A percentile compares a stretch with the other conserved stretches of the same genome.
phyloP scores from a whole-genome alignment of 1,140 invertebrate genomes.

The Cheumatopsyche charites region DNA sequence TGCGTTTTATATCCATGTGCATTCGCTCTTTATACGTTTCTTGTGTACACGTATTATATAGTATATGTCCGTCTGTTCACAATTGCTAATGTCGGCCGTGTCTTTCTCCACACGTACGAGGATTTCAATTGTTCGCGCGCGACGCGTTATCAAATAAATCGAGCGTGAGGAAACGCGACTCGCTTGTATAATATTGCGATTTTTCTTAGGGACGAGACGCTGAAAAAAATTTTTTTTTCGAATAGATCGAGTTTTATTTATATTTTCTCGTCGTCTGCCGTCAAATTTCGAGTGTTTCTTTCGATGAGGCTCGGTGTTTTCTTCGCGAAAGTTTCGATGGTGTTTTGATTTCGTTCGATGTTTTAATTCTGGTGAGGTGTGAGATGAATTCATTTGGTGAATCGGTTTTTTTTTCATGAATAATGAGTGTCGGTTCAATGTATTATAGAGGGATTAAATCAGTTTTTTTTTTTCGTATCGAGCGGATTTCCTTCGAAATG shows the following conservation, averaged over 20 bases:
- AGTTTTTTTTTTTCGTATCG: neutral
- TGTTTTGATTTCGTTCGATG: too few relatives aligned
- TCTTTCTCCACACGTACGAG: neutral
- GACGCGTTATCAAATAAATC: constrained; percentile 19
- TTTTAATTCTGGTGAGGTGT: too few relatives aligned
- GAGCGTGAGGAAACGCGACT: neutral
- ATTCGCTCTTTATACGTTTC: neutral
- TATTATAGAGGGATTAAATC: too few relatives aligned
- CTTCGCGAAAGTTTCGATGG: too few relatives aligned
- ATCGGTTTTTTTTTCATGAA: too few relatives aligned
- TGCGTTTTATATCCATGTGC: neutral
- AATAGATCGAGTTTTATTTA: too few relatives aligned
- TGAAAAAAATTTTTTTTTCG: neutral
- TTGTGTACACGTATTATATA: neutral
- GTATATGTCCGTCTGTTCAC: neutral
- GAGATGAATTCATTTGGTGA: too few relatives aligned
- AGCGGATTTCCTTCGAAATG: neutral
- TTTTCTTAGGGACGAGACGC: neutral
- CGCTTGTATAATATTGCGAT: neutral
- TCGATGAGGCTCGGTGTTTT: too few relatives aligned
- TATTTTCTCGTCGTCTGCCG: neutral
- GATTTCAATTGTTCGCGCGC: constrained; percentile 20
- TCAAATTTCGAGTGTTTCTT: neutral
- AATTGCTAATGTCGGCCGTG: constrained; percentile 11
- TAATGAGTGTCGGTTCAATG: too few relatives aligned